Conservation (phyloP, 1,140 invertebrate genomes). For the Tetragonula clypearis region DNA sequence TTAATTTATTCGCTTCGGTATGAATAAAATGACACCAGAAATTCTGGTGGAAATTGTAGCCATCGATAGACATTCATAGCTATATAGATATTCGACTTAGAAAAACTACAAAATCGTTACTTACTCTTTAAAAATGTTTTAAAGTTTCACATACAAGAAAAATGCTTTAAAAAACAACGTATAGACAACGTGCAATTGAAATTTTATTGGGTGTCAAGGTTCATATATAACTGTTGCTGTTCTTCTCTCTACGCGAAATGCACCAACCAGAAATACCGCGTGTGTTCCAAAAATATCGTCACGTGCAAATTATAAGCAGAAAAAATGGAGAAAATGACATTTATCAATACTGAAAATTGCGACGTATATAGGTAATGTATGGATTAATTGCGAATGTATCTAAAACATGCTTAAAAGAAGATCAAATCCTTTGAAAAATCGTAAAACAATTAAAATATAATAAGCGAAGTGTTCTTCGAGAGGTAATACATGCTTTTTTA, state of each 20-base stretch:
- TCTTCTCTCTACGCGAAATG: conserved; percentile 15
- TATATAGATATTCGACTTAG: not conserved
- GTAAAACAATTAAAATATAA: too few relatives aligned
- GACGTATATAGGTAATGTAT: too few relatives aligned
- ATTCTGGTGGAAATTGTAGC: too few relatives aligned
- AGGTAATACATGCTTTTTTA: not conserved
- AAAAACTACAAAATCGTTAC: not conserved
- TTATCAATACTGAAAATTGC: conserved; percentile 6
- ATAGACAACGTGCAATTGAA: not conserved
- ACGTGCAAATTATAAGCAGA: conserved; percentile 27
- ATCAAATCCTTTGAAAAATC: not conserved
- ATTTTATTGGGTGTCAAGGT: conserved; percentile 14
- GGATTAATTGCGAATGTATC: not conserved
- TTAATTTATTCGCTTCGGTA: not conserved
- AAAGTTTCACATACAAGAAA: not conserved
- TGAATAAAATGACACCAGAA: not conserved
- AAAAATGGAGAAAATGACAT: conserved; percentile 13
- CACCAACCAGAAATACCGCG: conserved; percentile 26
- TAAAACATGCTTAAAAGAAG: not conserved
- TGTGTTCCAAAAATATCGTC: conserved; percentile 40
- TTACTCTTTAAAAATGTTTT: not conserved
- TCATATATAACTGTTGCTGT: conserved; percentile 6
- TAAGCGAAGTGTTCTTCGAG: not conserved
- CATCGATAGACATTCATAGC: not conserved
- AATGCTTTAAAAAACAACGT: not conserved